A percentile compares a stretch with the other conserved stretches of the same genome.
Evolutionary conservation across 2,888 invertebrate species (phyloP).

Genomic region (Periphyllus acericola): DNA sequence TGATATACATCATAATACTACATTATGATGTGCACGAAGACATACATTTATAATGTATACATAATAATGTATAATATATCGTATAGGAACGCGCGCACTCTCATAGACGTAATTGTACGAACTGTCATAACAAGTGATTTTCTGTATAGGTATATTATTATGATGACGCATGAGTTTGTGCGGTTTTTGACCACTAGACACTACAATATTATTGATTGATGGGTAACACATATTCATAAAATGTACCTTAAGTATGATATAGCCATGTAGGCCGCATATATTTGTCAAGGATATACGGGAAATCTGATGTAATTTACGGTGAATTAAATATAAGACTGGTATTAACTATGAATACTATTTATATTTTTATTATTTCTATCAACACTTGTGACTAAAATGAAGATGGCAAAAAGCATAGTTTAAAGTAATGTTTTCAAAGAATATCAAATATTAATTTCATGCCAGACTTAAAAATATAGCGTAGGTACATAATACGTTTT

Average conservation of each 20-base stretch:
- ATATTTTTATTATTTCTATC: neutral
- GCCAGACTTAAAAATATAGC: no score
- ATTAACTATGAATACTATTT: neutral
- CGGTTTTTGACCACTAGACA: neutral
- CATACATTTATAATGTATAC: no score
- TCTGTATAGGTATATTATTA: neutral
- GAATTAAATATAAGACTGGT: neutral
- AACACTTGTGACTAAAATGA: neutral
- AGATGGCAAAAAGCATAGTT: neutral
- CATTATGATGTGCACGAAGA: neutral
- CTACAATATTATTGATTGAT: slow-evolving; percentile 2
- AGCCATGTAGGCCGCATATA: neutral
- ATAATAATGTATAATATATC: neutral
- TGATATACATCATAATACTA: neutral
- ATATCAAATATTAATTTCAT: neutral
- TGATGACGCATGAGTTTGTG: slow-evolving; percentile 23
- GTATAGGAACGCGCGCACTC: neutral
- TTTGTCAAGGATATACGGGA: neutral
- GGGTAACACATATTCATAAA: neutral
- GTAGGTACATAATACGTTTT: no score
- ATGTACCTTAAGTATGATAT: neutral
- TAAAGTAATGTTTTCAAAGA: neutral
- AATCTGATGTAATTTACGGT: neutral
- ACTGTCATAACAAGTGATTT: slow-evolving; percentile 37
- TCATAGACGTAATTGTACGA: neutral